Percentiles rank a stretch among this genome's conserved stretches.
These are phyloP conservation scores for Pilophorus perplexus DNA, from an alignment of 2,888 invertebrate species.

Conservation along the genomic window DNA sequence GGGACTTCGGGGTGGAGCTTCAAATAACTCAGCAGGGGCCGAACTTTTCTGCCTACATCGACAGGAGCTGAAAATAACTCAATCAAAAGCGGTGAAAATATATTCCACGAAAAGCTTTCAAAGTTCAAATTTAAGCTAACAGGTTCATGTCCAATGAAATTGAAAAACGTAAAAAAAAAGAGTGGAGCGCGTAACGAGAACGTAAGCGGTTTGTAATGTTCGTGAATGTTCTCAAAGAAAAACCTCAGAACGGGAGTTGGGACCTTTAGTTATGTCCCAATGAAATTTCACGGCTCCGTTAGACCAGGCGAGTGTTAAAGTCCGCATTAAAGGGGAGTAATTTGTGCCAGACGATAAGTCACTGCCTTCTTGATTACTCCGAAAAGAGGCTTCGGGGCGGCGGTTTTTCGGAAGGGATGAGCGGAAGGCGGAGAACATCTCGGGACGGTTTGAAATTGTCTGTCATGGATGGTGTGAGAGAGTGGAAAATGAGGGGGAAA, in stretches of 20 bases:
- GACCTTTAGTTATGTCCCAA: slow-evolving; percentile 20
- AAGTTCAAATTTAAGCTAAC: too few relatives aligned
- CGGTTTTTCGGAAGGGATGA: background rate
- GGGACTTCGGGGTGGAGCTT: too few relatives aligned
- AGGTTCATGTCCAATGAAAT: too few relatives aligned
- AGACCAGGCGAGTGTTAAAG: slow-evolving; percentile 23
- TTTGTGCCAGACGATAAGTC: slow-evolving; percentile 27
- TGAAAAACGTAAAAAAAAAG: too few relatives aligned
- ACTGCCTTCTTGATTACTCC: slow-evolving; percentile 26
- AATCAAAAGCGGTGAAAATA: too few relatives aligned
- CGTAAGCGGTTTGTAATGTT: too few relatives aligned
- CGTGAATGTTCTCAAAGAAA: too few relatives aligned
- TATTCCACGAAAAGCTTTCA: too few relatives aligned
- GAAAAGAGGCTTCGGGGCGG: background rate
- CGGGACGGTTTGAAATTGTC: background rate
- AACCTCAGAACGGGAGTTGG: background rate
- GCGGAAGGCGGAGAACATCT: slow-evolving; percentile 7
- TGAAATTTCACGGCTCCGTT: slow-evolving; percentile 24
- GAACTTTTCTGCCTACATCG: too few relatives aligned
- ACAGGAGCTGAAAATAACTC: too few relatives aligned
- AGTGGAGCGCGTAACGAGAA: too few relatives aligned
- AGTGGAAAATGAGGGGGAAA: background rate
- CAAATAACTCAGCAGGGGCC: too few relatives aligned
- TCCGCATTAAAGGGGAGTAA: slow-evolving; percentile 34
- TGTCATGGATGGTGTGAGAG: background rate